These are phyloP conservation scores for Ephydatia muelleri DNA, from an alignment of 37 sponge, comb jelly and placozoan genomes.

Conservation along the genomic window DNA sequence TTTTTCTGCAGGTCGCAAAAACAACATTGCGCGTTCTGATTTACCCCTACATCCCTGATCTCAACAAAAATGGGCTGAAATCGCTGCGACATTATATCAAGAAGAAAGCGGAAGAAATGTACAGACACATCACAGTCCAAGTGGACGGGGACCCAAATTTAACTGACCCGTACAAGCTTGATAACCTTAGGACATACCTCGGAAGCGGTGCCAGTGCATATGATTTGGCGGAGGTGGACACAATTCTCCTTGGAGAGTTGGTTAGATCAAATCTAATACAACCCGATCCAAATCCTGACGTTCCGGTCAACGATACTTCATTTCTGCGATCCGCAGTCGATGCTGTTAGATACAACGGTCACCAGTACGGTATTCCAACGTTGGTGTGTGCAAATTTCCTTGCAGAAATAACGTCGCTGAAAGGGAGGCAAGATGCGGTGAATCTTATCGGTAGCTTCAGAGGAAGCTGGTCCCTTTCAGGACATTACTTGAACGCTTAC, in stretches of 20 bases:
- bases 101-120: neutral
- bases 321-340: constrained; percentile 15
- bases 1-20: too few relatives aligned
- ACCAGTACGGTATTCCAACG: constrained; percentile 29
- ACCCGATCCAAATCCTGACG: constrained; percentile 5
- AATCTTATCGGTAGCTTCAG: constrained; percentile 2
- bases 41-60: constrained; percentile 30
- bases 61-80: neutral
- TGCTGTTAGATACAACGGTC: neutral
- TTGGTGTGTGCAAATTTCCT: constrained; percentile 27
- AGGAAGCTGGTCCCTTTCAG: constrained; percentile 18
- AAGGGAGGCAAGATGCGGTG: neutral
- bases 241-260: constrained; percentile 24
- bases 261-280: neutral
- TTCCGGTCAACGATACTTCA: neutral
- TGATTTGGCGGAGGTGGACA: constrained; percentile 35
- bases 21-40: neutral
- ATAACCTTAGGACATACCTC: neutral
- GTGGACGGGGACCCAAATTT: neutral
- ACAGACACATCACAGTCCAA: neutral
- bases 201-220: constrained; percentile 6
- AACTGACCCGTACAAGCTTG: constrained; percentile 7
- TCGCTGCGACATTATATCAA: neutral
- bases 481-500: constrained; percentile 20
- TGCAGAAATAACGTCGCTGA: neutral